phyloP scores from a whole-genome alignment of 1,140 invertebrate species.

The Vollenhovia emeryi region DNA sequence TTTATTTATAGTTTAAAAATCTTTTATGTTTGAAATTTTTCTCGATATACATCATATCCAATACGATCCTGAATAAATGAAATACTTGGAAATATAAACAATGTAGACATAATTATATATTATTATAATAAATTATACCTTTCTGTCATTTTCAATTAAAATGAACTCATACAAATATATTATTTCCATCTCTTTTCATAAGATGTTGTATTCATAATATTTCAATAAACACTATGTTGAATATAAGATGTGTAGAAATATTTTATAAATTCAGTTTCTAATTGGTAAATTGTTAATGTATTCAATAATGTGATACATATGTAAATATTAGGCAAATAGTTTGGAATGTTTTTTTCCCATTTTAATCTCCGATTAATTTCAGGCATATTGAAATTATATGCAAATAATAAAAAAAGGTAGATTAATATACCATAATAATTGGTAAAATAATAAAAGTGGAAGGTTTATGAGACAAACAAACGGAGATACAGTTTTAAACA shows the following conservation, averaged over 20 bases:
- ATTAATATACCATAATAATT: constrained; percentile 17
- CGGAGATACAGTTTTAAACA: too few relatives aligned
- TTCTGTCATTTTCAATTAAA: background rate
- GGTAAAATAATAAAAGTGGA: too few relatives aligned
- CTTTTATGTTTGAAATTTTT: background rate
- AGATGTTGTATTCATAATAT: constrained; percentile 13
- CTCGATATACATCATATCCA: constrained; percentile 2
- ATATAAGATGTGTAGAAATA: background rate
- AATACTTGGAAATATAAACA: background rate
- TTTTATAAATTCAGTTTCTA: background rate
- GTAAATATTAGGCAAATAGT: constrained; percentile 3
- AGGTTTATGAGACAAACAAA: too few relatives aligned
- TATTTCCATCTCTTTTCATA: constrained; percentile 9
- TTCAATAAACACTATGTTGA: background rate
- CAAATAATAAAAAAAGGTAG: background rate
- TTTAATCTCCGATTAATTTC: background rate
- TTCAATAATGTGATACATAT: background rate
- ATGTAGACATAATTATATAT: constrained; percentile 29
- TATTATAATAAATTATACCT: constrained; percentile 33
- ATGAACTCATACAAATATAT: constrained; percentile 29
- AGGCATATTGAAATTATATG: background rate
- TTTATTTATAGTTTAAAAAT: background rate
- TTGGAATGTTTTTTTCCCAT: constrained; percentile 32
- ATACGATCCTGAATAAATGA: background rate
- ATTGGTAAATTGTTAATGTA: constrained; percentile 13